These are phyloP conservation scores for Machaerirhynchus nigripectus DNA, from an alignment of 2,113 vertebrate species.

Conservation along the genomic window DNA sequence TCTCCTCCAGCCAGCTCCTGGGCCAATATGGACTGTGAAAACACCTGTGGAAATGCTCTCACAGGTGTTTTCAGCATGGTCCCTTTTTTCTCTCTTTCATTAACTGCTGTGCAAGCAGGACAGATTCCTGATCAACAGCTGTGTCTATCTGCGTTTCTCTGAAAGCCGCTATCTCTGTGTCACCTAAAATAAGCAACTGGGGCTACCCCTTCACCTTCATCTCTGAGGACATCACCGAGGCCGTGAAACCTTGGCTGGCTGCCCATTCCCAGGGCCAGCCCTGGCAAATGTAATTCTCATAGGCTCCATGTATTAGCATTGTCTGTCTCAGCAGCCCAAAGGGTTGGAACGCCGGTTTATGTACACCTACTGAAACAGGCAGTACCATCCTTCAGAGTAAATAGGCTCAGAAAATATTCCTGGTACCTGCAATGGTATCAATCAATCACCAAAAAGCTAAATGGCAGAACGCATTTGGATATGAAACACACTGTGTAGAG, in stretches of 20 bases:
- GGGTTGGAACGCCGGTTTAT: neutral
- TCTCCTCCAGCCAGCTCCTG: neutral
- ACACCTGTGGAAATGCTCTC: neutral
- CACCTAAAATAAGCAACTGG: neutral
- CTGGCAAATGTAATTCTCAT: neutral
- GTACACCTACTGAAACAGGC: neutral
- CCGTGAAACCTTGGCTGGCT: neutral
- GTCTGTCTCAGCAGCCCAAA: neutral
- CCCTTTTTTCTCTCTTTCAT: neutral
- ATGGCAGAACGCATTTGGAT: neutral
- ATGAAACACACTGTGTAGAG: accelerated
- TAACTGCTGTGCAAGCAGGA: neutral
- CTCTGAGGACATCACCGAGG: neutral
- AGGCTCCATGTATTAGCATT: neutral
- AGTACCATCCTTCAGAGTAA: neutral
- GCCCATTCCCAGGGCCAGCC: neutral
- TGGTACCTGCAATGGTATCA: neutral
- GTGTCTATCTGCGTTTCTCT: neutral
- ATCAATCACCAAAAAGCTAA: neutral
- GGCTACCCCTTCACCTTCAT: neutral
- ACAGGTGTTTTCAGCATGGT: neutral
- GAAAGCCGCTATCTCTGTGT: neutral
- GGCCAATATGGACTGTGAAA: neutral
- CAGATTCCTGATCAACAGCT: neutral
- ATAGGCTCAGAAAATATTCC: neutral